Base-by-base conservation (phyloP, 2,888 invertebrate genomes). In the Parascotia fuliginaria region DNA sequence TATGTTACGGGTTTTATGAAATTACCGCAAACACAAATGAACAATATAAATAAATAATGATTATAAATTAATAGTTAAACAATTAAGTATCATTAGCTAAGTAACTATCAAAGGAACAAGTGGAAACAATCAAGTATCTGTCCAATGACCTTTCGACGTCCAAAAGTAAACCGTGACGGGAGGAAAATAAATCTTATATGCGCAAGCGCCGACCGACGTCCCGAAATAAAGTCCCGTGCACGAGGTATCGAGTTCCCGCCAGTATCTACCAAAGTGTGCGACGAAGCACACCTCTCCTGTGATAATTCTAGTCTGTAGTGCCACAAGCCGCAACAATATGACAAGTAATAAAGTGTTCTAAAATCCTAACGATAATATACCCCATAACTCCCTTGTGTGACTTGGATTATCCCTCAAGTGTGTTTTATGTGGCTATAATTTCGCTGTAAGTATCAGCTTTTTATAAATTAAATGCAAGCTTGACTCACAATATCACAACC, bases 101-200 rank as follows among this genome's bases (percentile, higher is more conserved):
- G 31, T 19, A 22, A 40, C 5, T 19, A 31, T 42, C 49, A 9
- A 43, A n/a, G n/a, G n/a, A 46, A 48, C 33, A 19, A 38, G 31
- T 48, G 60, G 73, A 81, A 79, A 83, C 79, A 82, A 81, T 75
- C 75, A 57, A 52, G 9, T 22, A 75, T 65, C 78, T 91, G 91
- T 91, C 87, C 91, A 90, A 87, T 84, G 91, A 92, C 91, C 91
- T 92, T 92, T 92, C 81, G 60, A 58, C 65, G 72, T 85, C 85
- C 85, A 85, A 88, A 91, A 87, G 85, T 83, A 85, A 84, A 82
- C 83, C 80, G 78, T 86, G 89, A 85, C 85, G 85, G 76, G 76
- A 75, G 69, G 75, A 82, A 84, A 83, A 83, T 83, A 82, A 79
- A 81, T 79, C 72, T 58, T 37, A 28, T 32, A 67, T 62, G 73